Evolutionary conservation across 1,140 invertebrate genomes (phyloP), one percentile per base, ranked within the genome.

Genomic region (Drosophila ironensis): DNA sequence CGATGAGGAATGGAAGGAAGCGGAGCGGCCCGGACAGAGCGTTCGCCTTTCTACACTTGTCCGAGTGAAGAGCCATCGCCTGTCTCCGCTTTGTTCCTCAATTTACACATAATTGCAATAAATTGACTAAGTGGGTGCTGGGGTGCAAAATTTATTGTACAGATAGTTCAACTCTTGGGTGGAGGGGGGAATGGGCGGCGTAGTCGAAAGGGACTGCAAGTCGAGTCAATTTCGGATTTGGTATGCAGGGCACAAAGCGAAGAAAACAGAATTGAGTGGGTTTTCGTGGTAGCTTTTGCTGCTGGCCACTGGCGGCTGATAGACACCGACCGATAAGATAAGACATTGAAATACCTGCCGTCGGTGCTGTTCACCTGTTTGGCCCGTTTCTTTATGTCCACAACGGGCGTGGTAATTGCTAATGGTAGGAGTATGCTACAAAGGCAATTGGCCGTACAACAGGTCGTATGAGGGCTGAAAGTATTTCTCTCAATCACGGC

Each of bases 51-150:
- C 38, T 35, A 51, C 63, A 50, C 47, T 57, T 48, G 50, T 25
- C 20, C 56, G 47, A 48, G 42, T 47, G 70, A 52, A 70, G 44
- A 45, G 24, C 6, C 37, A 52, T 54, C 70, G 70, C 51, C 77
- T 73, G 59, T 52, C 64, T 42, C 57, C 59, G 69, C 78, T 78
- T 84, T 84, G 78, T 84, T 73, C 74, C 70, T 74, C 64, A 84
- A 84, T 84, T 84, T 84, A 78, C 78, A 84, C 78, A 78, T 84
- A 84, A 84, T 86, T 84, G 78, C 80, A 74, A 86, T 84, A 84
- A 84, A 84, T 84, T 84, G 73, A 74, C 54, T 78, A 33, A 61
- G 50, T 54, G 45, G 63, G 63, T 48, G 60, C 40, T 12, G 24
- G 54, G 40, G 25, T 37, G 14, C 37, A 40, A 57, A 56, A 73